Percentiles rank a stretch among this genome's conserved stretches.
Evolutionary conservation across 2,888 invertebrate genomes (phyloP).

Genomic region (Ganaspis brasiliensis): DNA sequence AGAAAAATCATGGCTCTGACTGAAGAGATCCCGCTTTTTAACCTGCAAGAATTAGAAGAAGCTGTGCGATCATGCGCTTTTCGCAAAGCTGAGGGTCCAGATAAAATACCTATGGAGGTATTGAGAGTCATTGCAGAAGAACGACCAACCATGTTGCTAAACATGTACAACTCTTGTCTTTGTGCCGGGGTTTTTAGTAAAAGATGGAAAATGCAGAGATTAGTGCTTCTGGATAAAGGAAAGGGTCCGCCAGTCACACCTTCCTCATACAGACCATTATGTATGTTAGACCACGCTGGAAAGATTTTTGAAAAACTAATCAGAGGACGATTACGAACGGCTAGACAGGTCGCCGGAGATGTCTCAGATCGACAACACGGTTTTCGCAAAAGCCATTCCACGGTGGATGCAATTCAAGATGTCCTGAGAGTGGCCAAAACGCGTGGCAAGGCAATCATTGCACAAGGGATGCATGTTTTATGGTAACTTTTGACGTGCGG

Average conservation of each 20-base stretch:
- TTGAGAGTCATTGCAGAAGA: constrained; percentile 51
- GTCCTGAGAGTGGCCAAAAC: constrained; percentile 36
- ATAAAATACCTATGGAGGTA: too few relatives aligned
- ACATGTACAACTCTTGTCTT: constrained; percentile 51
- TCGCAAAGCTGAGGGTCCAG: too few relatives aligned
- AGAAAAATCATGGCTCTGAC: too few relatives aligned
- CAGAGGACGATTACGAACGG: constrained; percentile 58
- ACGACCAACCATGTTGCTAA: constrained; percentile 45
- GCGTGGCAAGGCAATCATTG: background rate
- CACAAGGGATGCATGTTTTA: background rate
- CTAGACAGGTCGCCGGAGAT: constrained; percentile 52
- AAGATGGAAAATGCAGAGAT: constrained; percentile 59
- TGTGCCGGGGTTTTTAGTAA: constrained; percentile 50
- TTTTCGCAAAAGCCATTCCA: constrained; percentile 54
- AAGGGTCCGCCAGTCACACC: constrained; percentile 51
- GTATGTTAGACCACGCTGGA: constrained; percentile 64
- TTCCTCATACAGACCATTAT: constrained; percentile 63
- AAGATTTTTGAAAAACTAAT: constrained; percentile 67
- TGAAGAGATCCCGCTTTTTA: too few relatives aligned
- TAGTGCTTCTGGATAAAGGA: constrained; percentile 50
- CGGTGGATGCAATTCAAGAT: constrained; percentile 54
- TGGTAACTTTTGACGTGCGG: constrained; percentile 38
- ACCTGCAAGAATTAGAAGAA: too few relatives aligned
- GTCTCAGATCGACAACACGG: constrained; percentile 47
- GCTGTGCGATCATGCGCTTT: too few relatives aligned